Evolutionary conservation across 2,113 vertebrate genomes (phyloP).

Genomic region (Cheirogaleus medius): DNA sequence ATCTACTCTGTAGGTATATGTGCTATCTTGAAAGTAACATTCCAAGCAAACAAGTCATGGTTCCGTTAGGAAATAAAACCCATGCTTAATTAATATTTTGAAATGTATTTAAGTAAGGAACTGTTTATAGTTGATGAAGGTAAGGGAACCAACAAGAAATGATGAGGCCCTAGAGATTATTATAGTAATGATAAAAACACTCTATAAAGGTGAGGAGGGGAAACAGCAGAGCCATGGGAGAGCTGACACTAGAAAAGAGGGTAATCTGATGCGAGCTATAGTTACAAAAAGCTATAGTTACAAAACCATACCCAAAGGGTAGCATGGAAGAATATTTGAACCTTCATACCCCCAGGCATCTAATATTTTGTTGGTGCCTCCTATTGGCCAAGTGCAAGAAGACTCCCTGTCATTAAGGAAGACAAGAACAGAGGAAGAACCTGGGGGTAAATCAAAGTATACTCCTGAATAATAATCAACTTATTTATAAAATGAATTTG

Average conservation of each 20-base stretch:
- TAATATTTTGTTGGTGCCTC: fast-evolving
- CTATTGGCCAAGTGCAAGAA: not conserved
- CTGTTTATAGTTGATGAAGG: not conserved
- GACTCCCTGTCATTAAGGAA: not conserved
- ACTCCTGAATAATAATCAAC: not conserved
- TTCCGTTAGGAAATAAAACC: not conserved
- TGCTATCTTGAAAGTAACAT: not conserved
- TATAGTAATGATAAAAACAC: not conserved
- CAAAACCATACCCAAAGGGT: not conserved
- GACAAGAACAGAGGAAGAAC: not conserved
- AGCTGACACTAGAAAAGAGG: not conserved
- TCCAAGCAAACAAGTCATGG: not conserved
- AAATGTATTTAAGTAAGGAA: not conserved
- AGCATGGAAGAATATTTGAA: not conserved
- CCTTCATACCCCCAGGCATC: too few species aligned
- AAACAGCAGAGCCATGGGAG: not conserved
- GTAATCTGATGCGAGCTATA: not conserved
- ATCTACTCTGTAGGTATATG: not conserved
- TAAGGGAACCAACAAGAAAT: not conserved
- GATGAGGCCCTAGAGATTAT: not conserved
- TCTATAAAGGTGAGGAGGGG: not conserved
- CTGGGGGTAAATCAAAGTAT: not conserved
- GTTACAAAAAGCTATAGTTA: not conserved
- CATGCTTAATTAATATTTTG: not conserved
- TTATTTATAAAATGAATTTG: not conserved